Base-by-base conservation (phyloP, 2,113 vertebrate genomes). In the Otis tarda region DNA sequence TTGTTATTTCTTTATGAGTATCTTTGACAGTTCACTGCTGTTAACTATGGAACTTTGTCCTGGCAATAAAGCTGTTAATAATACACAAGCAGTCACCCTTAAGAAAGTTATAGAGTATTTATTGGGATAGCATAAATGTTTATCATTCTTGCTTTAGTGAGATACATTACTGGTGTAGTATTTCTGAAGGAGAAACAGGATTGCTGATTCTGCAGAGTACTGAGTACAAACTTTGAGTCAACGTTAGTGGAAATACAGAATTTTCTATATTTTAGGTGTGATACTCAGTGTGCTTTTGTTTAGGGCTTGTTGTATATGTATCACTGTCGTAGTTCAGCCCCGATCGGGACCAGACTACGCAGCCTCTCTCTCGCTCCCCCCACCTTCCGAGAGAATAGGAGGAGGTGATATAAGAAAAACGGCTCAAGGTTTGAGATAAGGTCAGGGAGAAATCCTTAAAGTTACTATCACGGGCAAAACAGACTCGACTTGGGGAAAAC, bases 11-110 rank as follows among this genome's bases (percentile, higher is more conserved):
- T 92, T 93, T 57, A 57, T 75, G 39, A 92, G 47, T 90, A 91
- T 93, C 65, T 87, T 86, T 92, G 94, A 94, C 80, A 95, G 57
- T 87, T 93, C 93, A 90, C 88, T 89, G 83, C 86, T 96, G 77
- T 93, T 89, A 69, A 73, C 60, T 80, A 50, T 93, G 80, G 89
- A 96, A 95, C 41, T 87, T 78, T 92, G 76, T 76, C 77, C 68
- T 90, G 27, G 49, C 79, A 94, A 76, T 94, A 97, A 97, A 93
- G 21, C n/a, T 90, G 64, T 68, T 96, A 90, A 60, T 86, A 94
- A 75, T 74, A 75, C 8, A 28, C 35, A 24, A 68, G 87, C 80
- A 81, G 80, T 94, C 88, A 94, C 21, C 80, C 73, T 94, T 81
- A 78, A 77, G 59, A 93, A 90, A 94, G 49, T 70, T 83, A 71